Percentiles rank a stretch among this genome's conserved stretches.
Conservation (phyloP, 2,888 invertebrate genomes). For the Patella caerulea region DNA sequence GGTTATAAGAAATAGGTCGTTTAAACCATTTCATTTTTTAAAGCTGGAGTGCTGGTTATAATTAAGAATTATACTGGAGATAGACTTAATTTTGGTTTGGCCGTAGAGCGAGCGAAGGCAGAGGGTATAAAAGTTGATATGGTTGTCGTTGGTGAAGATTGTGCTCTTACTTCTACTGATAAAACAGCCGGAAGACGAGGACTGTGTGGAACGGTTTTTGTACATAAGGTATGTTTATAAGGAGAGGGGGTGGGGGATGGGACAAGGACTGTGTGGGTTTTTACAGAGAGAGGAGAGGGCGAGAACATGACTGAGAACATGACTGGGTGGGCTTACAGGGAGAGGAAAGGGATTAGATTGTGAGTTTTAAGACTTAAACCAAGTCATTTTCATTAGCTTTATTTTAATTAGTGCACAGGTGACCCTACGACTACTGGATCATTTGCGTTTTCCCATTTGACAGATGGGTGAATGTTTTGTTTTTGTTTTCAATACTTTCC, state of each 20-base stretch:
- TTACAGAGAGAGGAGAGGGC: too few species aligned
- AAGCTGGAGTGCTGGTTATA: slow-evolving; percentile 65
- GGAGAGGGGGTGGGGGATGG: neutral
- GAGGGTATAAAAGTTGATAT: slow-evolving; percentile 75
- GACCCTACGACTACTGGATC: too few species aligned
- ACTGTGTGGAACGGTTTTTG: slow-evolving; percentile 75
- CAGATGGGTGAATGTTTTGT: too few species aligned
- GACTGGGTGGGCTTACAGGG: too few species aligned
- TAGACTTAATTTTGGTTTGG: slow-evolving; percentile 68
- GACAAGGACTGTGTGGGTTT: neutral
- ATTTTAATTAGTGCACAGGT: too few species aligned
- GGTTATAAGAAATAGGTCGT: slow-evolving; percentile 43
- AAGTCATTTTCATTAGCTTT: too few species aligned
- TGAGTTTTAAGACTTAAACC: too few species aligned
- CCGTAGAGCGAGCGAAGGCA: slow-evolving; percentile 64
- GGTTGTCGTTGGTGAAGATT: slow-evolving; percentile 81
- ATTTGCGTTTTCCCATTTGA: too few species aligned
- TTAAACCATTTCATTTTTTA: neutral
- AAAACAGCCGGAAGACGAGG: slow-evolving; percentile 78
- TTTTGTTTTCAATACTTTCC: too few species aligned
- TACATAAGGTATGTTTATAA: slow-evolving; percentile 70
- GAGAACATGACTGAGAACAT: neutral
- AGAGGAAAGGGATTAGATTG: too few species aligned
- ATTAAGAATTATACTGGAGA: slow-evolving; percentile 71
- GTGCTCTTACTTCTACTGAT: slow-evolving; percentile 74